These are phyloP conservation scores for Amblyopsis rosae DNA, from an alignment of 2,113 vertebrate genomes.

Conservation along the genomic window DNA sequence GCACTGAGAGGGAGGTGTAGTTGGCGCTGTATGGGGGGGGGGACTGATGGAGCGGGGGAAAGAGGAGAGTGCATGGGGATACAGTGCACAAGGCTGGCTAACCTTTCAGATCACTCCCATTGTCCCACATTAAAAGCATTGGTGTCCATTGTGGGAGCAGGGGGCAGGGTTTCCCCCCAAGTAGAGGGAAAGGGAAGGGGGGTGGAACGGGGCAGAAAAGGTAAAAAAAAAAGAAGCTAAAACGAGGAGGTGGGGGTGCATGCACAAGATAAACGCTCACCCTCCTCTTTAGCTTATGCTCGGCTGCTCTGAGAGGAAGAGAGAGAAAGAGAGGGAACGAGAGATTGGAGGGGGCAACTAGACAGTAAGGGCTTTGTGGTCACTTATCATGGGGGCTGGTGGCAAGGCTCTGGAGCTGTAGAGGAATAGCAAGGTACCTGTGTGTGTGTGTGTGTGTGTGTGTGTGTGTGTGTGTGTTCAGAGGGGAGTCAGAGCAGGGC, in stretches of 20 bases:
- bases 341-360: slow-evolving; percentile 57
- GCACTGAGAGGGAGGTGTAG: slow-evolving; percentile 12
- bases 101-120: slow-evolving; percentile 79
- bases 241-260: slow-evolving; percentile 39
- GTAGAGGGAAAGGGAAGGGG: slow-evolving; percentile 24
- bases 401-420: slow-evolving; percentile 72
- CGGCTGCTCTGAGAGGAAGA: slow-evolving; percentile 56
- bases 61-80: slow-evolving; percentile 53
- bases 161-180: slow-evolving; percentile 55
- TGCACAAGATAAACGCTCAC: slow-evolving; percentile 44
- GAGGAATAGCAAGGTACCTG: slow-evolving; percentile 75
- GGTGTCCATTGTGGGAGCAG: slow-evolving; percentile 81
- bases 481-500: slow-evolving; percentile 26
- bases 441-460: slow-evolving; percentile 27
- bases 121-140: slow-evolving; percentile 81
- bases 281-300: slow-evolving; percentile 57
- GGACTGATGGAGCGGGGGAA: slow-evolving; percentile 44
- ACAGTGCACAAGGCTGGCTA: slow-evolving; percentile 53
- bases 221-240: slow-evolving; percentile 5
- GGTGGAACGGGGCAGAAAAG: slow-evolving; percentile 24
- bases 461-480: slow-evolving; percentile 33
- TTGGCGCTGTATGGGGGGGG: slow-evolving; percentile 7
- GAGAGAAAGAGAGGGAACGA: slow-evolving; percentile 45
- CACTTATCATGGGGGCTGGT: slow-evolving; percentile 77
- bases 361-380: slow-evolving; percentile 93